Base-by-base conservation (phyloP, 2,797 vertebrate species). In the Diplodus puntazzo region DNA sequence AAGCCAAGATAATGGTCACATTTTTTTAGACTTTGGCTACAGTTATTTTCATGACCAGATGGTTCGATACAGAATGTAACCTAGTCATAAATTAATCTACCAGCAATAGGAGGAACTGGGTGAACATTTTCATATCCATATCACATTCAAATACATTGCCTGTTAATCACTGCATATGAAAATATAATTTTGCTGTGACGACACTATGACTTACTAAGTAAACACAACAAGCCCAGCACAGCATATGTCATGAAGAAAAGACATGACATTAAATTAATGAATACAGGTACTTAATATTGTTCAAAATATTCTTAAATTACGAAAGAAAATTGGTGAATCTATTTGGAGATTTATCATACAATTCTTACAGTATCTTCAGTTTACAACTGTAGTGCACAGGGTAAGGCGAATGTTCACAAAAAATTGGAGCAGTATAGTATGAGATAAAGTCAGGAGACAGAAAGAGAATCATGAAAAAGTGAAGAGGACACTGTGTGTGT, bases 61-160 rank as follows among this genome's bases (percentile, higher is more conserved):
- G 49, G 11, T 53, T 70, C 18, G 75, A 70, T 50, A 21, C 55
- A 11, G 34, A 69, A 69, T 34, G 59, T 12, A 57, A 69, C 9
- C 4, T 46, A 55, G 17, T 34, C 18, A 72, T 67, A 60, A 64
- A 80, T 34, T 0, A 69, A 77, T 25, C 11, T 20, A 45, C 54
- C 1, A 20, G 49, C 21, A 53, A 12, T 34, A 34, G 39, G 2
- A 12, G 20, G 20, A 69, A 53, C 23, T 10, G 20, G 14, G 30
- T 42, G 1, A 73, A 43, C n/a, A 42, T 69, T 57, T 59, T 11
- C n/a, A 53, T 18, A 39, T 70, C 13, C 20, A 46, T 63, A n/a
- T 81, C 12, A 54, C 27, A 66, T 53, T 67, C 30, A 45, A 75
- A 75, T 46, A 27, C 43, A 62, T 4, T 17, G n/a, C 25, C 13